Evolutionary conservation across 2,888 invertebrate species (phyloP).

Genomic region (Leucoptera coffeella): DNA sequence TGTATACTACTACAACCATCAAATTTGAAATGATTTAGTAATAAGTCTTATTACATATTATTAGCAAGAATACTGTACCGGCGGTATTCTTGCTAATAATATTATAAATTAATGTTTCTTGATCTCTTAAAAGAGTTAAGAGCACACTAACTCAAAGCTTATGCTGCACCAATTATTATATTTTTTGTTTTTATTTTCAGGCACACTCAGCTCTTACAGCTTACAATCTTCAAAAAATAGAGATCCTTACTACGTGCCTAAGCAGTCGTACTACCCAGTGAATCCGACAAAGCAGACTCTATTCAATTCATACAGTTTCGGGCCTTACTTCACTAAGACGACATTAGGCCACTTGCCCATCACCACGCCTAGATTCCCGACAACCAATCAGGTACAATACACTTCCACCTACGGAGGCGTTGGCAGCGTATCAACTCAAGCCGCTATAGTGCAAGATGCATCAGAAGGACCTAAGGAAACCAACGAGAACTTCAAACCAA

Average conservation of each 20-base stretch:
- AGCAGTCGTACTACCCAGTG: constrained; percentile 31
- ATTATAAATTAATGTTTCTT: no score
- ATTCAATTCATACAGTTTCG: constrained; percentile 31
- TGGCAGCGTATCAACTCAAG: constrained; percentile 11
- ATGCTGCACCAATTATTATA: no score
- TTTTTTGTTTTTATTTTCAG: constrained; percentile 28
- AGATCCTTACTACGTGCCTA: constrained; percentile 30
- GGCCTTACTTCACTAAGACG: constrained; percentile 27
- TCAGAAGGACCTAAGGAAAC: constrained; percentile 36
- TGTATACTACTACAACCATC: no score
- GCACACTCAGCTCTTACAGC: constrained; percentile 56
- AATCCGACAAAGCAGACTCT: constrained; percentile 33
- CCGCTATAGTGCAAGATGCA: no score
- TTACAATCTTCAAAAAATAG: constrained; percentile 48
- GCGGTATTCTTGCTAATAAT: no score
- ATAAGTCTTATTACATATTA: no score
- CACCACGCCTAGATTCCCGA: constrained; percentile 26
- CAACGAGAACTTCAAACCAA: constrained; percentile 32
- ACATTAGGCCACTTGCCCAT: constrained; percentile 19
- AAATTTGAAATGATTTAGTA: no score
- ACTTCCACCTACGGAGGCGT: constrained; percentile 27
- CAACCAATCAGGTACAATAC: constrained; percentile 27
- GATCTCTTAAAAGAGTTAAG: no score
- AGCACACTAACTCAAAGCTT: no score
- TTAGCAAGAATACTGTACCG: no score